Evolutionary conservation across 2,888 invertebrate genomes (phyloP).

Genomic region (Allacma fusca): DNA sequence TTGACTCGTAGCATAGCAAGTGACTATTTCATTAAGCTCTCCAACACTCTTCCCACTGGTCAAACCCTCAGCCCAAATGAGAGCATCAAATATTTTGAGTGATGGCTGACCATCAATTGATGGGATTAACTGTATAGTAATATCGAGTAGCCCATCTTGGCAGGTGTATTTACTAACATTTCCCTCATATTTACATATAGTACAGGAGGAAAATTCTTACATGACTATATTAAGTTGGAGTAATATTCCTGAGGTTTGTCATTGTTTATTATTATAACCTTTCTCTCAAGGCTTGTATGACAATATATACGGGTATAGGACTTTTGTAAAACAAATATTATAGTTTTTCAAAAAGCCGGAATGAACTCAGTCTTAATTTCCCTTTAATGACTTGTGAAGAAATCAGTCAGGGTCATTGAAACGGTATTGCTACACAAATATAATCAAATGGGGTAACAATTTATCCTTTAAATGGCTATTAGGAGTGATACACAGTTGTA

Average conservation of each 20-base stretch:
- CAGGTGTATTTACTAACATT: too few species aligned
- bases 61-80: neutral
- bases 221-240: too few species aligned
- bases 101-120: neutral
- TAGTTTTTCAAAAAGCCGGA: neutral
- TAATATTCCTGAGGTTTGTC: too few species aligned
- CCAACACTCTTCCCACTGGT: neutral
- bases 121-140: too few species aligned
- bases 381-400: constrained; percentile 21
- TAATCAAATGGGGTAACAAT: neutral
- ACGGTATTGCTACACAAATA: constrained; percentile 25
- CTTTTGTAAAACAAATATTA: constrained; percentile 8
- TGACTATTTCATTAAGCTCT: neutral
- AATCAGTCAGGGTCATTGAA: constrained; percentile 25
- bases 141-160: too few species aligned
- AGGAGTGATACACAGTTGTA: neutral
- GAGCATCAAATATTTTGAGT: neutral
- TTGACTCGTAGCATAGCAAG: neutral
- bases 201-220: constrained; percentile 27
- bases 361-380: constrained; percentile 20
- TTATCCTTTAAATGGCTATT: neutral
- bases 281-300: neutral
- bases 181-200: too few species aligned
- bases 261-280: too few species aligned
- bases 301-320: too few species aligned